Conservation (phyloP, 1,140 invertebrate genomes). For the Meloidogyne hapla region DNA sequence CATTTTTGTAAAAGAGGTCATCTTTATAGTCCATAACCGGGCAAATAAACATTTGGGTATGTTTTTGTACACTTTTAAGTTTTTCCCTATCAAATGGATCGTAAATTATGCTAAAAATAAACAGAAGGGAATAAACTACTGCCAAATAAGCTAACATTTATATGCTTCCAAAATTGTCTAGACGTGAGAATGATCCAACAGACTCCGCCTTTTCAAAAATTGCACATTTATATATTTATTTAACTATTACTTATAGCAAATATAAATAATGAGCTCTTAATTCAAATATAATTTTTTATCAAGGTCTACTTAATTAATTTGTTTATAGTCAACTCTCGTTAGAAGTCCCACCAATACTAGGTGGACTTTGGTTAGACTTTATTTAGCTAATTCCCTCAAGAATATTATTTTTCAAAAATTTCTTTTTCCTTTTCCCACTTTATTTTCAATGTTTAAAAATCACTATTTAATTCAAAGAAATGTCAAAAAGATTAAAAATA, state of each 20-base stretch:
- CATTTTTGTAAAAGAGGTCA: not conserved
- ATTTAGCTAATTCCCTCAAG: too few relatives aligned
- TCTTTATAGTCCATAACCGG: not conserved
- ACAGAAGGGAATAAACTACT: not conserved
- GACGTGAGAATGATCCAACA: not conserved
- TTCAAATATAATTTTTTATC: too few relatives aligned
- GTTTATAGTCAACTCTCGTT: too few relatives aligned
- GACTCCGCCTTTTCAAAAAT: not conserved
- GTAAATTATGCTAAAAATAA: not conserved
- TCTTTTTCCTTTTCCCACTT: not conserved
- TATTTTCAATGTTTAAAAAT: too few relatives aligned
- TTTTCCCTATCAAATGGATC: not conserved
- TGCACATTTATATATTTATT: too few relatives aligned
- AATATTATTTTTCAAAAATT: not conserved
- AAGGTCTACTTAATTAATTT: too few relatives aligned
- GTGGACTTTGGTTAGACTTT: too few relatives aligned
- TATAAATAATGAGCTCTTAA: too few relatives aligned
- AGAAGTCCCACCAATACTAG: too few relatives aligned
- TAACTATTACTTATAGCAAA: too few relatives aligned
- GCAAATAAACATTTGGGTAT: not conserved
- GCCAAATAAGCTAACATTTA: too few relatives aligned
- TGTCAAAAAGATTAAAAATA: not conserved
- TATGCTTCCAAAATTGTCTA: not conserved
- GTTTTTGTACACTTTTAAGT: not conserved
- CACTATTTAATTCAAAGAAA: not conserved